Conservation (phyloP, 1,140 invertebrate species). For the Eumaeus atala region DNA sequence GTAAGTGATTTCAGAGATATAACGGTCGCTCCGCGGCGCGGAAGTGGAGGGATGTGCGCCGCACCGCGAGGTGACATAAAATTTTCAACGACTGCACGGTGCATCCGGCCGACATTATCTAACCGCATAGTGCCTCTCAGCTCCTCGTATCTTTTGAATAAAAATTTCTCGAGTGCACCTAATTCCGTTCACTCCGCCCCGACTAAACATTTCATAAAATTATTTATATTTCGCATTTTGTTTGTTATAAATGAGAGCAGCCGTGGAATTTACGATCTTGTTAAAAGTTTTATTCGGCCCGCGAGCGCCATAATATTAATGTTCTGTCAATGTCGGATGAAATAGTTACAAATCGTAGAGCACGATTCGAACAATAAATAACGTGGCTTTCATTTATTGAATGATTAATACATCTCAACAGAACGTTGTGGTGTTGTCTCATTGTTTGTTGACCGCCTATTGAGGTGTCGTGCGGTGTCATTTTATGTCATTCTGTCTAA, state of each 20-base stretch:
- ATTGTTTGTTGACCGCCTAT: no score
- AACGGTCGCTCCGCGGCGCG: slow-evolving; percentile 12
- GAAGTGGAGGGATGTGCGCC: slow-evolving; percentile 45
- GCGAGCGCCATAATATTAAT: background rate
- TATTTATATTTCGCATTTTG: slow-evolving; percentile 12
- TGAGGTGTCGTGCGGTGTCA: no score
- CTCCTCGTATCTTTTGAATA: slow-evolving; percentile 66
- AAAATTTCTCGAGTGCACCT: slow-evolving; percentile 35
- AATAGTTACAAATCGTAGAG: slow-evolving; percentile 5
- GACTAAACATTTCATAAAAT: slow-evolving; percentile 10
- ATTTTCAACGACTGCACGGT: slow-evolving; percentile 63
- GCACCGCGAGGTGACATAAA: slow-evolving; percentile 64
- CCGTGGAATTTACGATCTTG: slow-evolving; percentile 8
- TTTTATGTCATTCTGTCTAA: no score
- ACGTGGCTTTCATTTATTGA: background rate
- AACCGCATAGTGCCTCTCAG: slow-evolving; percentile 56
- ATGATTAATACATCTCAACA: background rate
- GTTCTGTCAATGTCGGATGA: slow-evolving; percentile 1
- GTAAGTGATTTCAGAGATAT: no score
- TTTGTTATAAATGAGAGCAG: slow-evolving; percentile 2
- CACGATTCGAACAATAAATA: slow-evolving; percentile 2
- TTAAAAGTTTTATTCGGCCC: slow-evolving; percentile 11
- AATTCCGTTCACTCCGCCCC: slow-evolving; percentile 5
- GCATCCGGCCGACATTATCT: slow-evolving; percentile 65
- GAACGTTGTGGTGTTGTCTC: no score